A percentile compares a stretch with the other conserved stretches of the same genome.
Evolutionary conservation across 2,113 vertebrate species (phyloP).

Genomic region (Petaurus breviceps): DNA sequence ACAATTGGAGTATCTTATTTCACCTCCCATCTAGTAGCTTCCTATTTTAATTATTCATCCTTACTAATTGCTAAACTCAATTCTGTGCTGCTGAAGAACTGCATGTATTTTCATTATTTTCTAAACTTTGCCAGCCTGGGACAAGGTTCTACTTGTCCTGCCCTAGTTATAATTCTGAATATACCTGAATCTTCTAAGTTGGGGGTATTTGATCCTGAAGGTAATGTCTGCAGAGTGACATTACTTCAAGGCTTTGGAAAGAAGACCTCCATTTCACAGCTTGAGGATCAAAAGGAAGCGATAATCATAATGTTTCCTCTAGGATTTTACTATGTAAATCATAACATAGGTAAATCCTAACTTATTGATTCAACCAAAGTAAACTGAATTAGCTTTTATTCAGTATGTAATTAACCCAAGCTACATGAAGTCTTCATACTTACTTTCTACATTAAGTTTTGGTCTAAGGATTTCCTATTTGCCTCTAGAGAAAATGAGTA

Average conservation of each 20-base stretch:
- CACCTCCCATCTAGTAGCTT: constrained; percentile 13
- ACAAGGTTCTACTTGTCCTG: background rate
- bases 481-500: constrained; percentile 57
- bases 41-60: constrained; percentile 67
- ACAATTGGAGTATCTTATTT: background rate
- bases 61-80: background rate
- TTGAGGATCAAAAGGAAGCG: constrained; percentile 3
- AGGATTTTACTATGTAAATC: background rate
- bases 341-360: constrained; percentile 27
- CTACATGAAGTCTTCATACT: constrained; percentile 34
- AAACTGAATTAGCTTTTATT: constrained; percentile 57
- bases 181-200: background rate
- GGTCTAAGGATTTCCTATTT: constrained; percentile 59
- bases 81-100: background rate
- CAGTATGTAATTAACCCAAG: constrained; percentile 46
- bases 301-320: constrained; percentile 38
- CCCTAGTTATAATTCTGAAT: background rate
- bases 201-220: background rate
- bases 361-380: constrained; percentile 18
- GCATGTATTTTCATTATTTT: background rate
- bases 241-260: constrained; percentile 12
- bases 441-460: constrained; percentile 52
- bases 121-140: background rate
- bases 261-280: constrained; percentile 4
- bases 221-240: background rate